Evolutionary conservation across 2,888 invertebrate genomes (phyloP).

Genomic region (Anagyrus pseudococci): DNA sequence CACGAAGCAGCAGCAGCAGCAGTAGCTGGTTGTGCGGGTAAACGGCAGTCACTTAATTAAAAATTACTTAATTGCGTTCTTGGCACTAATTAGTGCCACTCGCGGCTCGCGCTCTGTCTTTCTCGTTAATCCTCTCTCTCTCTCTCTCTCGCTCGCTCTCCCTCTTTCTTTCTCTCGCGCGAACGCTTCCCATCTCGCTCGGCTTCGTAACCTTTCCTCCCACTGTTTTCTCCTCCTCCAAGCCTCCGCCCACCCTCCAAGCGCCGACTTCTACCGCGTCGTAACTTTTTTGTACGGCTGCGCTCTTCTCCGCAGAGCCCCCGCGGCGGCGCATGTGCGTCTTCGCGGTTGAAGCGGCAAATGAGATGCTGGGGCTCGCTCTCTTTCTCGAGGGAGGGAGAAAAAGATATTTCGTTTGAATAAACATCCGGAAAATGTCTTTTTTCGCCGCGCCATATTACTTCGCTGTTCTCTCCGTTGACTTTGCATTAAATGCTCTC

Average conservation of each 20-base stretch:
- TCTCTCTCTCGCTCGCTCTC: conserved; percentile 37
- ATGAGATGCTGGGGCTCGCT: too few relatives aligned
- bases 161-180: conserved; percentile 38
- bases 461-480: neutral
- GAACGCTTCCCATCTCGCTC: conserved; percentile 37
- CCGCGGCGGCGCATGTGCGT: too few relatives aligned
- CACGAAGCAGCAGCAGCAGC: neutral
- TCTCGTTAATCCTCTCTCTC: conserved; percentile 27
- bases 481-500: conserved; percentile 3
- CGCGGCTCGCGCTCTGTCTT: conserved; percentile 28
- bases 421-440: conserved; percentile 30
- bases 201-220: conserved; percentile 27
- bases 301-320: neutral
- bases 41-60: conserved; percentile 68
- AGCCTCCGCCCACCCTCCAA: neutral
- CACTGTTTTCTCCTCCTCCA: neutral
- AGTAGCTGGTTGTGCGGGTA: conserved; percentile 55
- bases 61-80: conserved; percentile 74
- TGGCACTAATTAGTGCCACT: conserved; percentile 69
- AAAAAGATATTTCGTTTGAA: conserved; percentile 20
- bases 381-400: conserved; percentile 24
- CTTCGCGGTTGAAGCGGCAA: too few relatives aligned
- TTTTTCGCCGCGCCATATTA: conserved; percentile 4
- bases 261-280: neutral
- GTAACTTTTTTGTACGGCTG: conserved; percentile 4